Evolutionary conservation across 2,888 invertebrate genomes (phyloP), one percentile per base, ranked within the genome.

Genomic region (Idaea biselata): DNA sequence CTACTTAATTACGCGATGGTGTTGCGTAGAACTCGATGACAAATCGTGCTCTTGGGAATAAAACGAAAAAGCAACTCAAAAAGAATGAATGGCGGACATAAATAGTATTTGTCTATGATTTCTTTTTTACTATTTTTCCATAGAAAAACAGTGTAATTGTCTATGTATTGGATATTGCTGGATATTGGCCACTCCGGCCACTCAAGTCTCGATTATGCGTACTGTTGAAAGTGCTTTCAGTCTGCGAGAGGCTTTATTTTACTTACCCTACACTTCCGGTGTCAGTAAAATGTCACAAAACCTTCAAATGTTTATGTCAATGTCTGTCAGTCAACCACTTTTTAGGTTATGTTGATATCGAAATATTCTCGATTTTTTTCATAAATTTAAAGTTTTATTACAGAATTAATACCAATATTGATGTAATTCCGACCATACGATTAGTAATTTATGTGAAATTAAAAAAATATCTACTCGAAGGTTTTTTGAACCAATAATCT

Each of bases 31-130:
- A 80, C 78, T 84, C 79, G 84, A 85, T 90, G 86, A 89, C 89
- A 89, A 90, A 88, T 88, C 84, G 86, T 86, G 84, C 84, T 83
- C 82, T 82, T 82, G 77, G 81, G 83, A 88, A 88, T 89, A 90
- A 89, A 91, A 90, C 85, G 91, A 91, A 91, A 92, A 92, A 89
- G 88, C 88, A 90, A 91, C 89, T 91, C 89, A 90, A 89, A 70
- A 90, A 89, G 90, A 88, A 89, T 89, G 89, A 90, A 90, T 89
- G 90, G 90, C 89, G 89, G 90, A 91, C 91, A 91, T 91, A 91
- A 91, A 91, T 91, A 91, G 89, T 87, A 87, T 78, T 89, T 87
- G 88, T 91, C 91, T 91, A 89, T 90, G 89, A 80, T 69, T 73
- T 67, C 69, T 75, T 81, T 81, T 80, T 78, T 75, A 68, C 73